Conservation (phyloP, 2,113 vertebrate species). For the Isurus oxyrinchus region DNA sequence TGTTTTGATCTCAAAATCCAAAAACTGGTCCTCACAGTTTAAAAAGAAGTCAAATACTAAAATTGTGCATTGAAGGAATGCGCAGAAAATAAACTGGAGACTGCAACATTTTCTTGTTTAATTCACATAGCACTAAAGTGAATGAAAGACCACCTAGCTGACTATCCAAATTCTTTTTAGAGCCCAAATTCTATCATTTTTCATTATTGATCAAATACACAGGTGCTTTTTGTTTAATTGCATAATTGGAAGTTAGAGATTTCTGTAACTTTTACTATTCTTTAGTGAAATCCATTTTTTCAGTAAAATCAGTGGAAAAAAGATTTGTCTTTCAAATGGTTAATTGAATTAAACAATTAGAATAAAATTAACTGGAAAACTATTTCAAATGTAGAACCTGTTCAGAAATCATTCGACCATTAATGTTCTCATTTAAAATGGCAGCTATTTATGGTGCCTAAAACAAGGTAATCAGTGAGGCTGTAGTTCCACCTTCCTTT, state of each 20-base stretch:
- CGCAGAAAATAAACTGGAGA: background rate
- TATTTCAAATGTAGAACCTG: background rate
- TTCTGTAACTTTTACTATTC: background rate
- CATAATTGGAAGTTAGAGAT: background rate
- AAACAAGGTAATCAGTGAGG: background rate
- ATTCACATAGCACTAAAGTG: background rate
- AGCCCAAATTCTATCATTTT: background rate
- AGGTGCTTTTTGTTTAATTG: background rate
- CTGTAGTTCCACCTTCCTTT: background rate
- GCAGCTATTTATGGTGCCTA: background rate
- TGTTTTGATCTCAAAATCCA: background rate
- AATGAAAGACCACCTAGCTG: background rate
- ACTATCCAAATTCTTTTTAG: background rate
- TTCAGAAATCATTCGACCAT: background rate
- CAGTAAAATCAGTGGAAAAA: background rate
- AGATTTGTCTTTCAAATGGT: background rate
- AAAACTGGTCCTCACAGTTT: background rate
- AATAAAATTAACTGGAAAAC: background rate
- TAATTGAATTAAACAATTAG: background rate
- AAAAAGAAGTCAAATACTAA: background rate
- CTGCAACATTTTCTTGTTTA: background rate
- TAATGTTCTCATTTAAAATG: background rate
- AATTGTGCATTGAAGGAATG: background rate
- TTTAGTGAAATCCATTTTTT: background rate
- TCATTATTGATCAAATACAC: background rate